Conservation (phyloP, 2,113 vertebrate species). For the Mastomys natalensis region DNA sequence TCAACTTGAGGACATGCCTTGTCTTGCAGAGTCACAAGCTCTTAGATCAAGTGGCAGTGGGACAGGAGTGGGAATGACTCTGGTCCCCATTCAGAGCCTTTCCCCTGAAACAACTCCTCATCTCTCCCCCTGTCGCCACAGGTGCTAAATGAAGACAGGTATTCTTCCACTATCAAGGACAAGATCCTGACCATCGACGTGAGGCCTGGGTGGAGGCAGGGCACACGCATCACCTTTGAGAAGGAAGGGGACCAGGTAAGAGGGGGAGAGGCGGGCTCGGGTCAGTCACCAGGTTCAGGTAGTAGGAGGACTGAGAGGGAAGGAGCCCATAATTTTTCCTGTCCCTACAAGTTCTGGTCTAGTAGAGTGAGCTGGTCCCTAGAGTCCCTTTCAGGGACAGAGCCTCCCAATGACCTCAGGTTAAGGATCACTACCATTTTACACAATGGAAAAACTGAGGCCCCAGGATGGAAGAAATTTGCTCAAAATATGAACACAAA, state of each 20-base stretch:
- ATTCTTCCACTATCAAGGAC: constrained; percentile 93
- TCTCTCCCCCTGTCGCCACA: constrained; percentile 50
- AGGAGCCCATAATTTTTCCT: background rate
- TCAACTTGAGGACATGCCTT: background rate
- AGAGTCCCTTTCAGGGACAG: background rate
- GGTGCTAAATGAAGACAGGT: constrained; percentile 95
- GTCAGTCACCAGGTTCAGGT: background rate
- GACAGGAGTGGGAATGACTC: background rate
- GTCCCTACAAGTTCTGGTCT: background rate
- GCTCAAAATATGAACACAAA: background rate
- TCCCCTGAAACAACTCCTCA: background rate
- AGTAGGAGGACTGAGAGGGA: background rate
- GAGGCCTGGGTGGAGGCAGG: constrained; percentile 93
- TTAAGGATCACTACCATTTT: background rate
- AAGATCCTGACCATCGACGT: constrained; percentile 94
- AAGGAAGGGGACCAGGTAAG: constrained; percentile 96
- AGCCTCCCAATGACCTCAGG: background rate
- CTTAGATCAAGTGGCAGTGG: background rate
- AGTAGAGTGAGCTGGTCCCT: background rate
- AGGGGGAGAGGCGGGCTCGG: no score
- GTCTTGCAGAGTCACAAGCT: background rate
- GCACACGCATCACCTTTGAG: constrained; percentile 92
- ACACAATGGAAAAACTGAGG: background rate
- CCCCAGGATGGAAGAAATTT: background rate
- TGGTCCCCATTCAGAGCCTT: background rate